A percentile compares a stretch with the other conserved stretches of the same genome.
Evolutionary conservation across 2,113 vertebrate genomes (phyloP).

Genomic region (Lonchura striata): DNA sequence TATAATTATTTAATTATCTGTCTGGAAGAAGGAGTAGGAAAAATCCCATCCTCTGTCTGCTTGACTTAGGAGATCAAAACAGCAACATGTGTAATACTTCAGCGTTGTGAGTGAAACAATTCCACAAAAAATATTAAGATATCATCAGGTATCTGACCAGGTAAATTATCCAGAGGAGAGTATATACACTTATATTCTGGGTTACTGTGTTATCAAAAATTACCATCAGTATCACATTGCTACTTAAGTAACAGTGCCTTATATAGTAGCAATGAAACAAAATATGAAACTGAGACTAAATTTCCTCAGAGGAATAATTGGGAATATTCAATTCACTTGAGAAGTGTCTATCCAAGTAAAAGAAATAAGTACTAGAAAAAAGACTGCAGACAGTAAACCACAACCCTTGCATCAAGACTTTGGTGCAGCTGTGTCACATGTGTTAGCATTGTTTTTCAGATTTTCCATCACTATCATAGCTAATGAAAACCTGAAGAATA

Average conservation of each 20-base stretch:
- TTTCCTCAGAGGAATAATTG: background rate
- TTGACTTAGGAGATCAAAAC: background rate
- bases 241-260: background rate
- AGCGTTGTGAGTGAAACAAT: background rate
- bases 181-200: background rate
- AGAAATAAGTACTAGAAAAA: background rate
- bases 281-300: conserved; percentile 1
- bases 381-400: background rate
- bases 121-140: background rate
- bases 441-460: background rate
- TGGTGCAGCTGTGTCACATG: background rate
- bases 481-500: background rate
- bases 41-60: background rate
- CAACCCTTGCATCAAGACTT: background rate
- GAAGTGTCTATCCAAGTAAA: background rate
- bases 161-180: background rate
- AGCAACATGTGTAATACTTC: background rate
- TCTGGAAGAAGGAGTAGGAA: background rate
- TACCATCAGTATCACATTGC: background rate
- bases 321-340: background rate
- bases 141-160: background rate
- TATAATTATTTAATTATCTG: background rate
- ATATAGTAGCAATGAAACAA: background rate
- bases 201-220: background rate
- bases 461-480: background rate